Percentiles rank a stretch among this genome's conserved stretches.
Evolutionary conservation across 2,797 vertebrate genomes (phyloP).

Genomic region (Enteromius radiatus): DNA sequence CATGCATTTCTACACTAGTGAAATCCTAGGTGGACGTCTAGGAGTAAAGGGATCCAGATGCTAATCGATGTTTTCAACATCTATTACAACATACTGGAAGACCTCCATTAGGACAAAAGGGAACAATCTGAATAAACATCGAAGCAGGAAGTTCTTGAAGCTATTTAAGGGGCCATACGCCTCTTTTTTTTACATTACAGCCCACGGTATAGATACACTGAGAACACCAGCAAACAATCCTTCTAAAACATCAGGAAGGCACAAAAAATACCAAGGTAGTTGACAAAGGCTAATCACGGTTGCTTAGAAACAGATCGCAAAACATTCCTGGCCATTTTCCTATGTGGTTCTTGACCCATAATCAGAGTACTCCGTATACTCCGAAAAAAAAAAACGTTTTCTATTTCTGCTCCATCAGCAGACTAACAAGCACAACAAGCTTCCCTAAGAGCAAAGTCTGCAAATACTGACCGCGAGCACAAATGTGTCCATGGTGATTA

Average conservation of each 20-base stretch:
- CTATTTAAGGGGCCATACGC: constrained; percentile 7
- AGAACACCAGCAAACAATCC: neutral
- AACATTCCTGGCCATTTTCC: neutral
- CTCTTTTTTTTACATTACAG: neutral
- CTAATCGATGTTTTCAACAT: constrained; percentile 19
- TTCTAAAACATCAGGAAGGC: constrained; percentile 1
- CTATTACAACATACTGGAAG: neutral
- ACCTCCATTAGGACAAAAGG: constrained; percentile 8
- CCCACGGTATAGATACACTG: neutral
- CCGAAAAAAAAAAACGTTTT: constrained; percentile 21
- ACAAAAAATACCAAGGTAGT: neutral
- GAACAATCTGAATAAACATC: constrained; percentile 1
- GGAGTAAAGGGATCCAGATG: constrained; percentile 24
- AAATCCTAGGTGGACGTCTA: neutral
- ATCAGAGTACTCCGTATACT: neutral
- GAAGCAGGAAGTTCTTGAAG: constrained; percentile 31
- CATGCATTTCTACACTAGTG: neutral
- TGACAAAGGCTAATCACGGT: constrained; percentile 35
- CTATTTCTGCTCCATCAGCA: constrained; percentile 6
- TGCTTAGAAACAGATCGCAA: constrained; percentile 18
- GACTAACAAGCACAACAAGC: neutral
- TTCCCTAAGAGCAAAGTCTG: constrained; percentile 10
- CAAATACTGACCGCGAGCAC: constrained; percentile 18
- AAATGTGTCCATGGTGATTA: constrained; percentile 65
- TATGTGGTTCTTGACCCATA: neutral